Conservation (phyloP, 2,797 vertebrate genomes). For the Heliangelus exortis region DNA sequence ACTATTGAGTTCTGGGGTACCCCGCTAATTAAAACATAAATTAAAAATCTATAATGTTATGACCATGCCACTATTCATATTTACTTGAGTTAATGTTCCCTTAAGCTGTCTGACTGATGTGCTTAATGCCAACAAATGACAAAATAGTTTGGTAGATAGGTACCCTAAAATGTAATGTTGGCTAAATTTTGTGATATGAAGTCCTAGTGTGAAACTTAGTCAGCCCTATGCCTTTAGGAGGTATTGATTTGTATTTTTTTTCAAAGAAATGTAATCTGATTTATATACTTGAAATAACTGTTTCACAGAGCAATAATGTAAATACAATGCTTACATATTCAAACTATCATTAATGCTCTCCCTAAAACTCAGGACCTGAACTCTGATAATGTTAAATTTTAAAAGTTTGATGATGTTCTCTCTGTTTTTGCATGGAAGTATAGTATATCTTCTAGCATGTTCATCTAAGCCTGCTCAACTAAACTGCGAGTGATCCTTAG, state of each 20-base stretch:
- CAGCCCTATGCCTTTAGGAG: not conserved
- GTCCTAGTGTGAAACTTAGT: not conserved
- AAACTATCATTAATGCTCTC: not conserved
- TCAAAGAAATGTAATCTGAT: conserved; percentile 7
- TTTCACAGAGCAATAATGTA: not conserved
- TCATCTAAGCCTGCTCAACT: not conserved
- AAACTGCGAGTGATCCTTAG: not conserved
- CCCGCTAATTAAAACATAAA: not conserved
- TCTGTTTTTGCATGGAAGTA: not conserved
- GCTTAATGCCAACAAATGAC: not conserved
- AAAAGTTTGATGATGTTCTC: not conserved
- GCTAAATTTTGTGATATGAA: not conserved
- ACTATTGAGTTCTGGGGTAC: not conserved
- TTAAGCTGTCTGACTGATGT: not conserved
- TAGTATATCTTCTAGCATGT: not conserved
- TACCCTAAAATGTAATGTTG: not conserved
- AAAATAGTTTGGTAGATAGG: not conserved
- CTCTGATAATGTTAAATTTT: not conserved
- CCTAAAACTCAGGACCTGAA: not conserved
- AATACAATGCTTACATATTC: not conserved
- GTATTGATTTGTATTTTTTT: not conserved
- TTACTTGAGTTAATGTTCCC: not conserved
- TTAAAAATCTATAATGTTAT: not conserved
- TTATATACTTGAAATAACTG: not conserved
- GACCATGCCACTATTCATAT: not conserved